Evolutionary conservation across 1,140 invertebrate species (phyloP).

Genomic region (Microvelia longipes): DNA sequence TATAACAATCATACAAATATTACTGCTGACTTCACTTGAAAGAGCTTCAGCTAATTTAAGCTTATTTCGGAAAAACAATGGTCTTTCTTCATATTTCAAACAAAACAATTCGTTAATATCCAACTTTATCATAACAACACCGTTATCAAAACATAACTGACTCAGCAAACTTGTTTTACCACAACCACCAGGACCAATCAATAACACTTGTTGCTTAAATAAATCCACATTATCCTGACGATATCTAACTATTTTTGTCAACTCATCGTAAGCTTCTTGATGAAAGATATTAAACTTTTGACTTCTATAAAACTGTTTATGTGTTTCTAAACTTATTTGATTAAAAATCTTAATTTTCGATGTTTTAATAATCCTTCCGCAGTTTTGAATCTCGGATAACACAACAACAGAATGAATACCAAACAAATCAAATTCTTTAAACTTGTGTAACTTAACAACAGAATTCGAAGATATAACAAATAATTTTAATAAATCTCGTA

Average conservation of each 20-base stretch:
- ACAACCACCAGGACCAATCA: constrained; percentile 21
- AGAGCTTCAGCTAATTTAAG: constrained; percentile 29
- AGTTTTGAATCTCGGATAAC: constrained; percentile 6
- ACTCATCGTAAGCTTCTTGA: neutral
- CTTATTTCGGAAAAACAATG: constrained; percentile 27
- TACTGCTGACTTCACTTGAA: constrained; percentile 18
- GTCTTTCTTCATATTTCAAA: constrained; percentile 32
- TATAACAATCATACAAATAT: constrained; percentile 14
- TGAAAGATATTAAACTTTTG: neutral
- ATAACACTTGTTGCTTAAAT: constrained; percentile 17
- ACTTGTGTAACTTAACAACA: constrained; percentile 5
- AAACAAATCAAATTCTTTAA: constrained; percentile 1
- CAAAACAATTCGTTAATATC: constrained; percentile 15
- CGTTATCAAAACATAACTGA: constrained; percentile 12
- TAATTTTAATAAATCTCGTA: constrained; percentile 15
- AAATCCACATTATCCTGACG: neutral
- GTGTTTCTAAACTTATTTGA: constrained; percentile 9
- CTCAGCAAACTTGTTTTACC: constrained; percentile 21
- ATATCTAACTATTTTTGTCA: neutral
- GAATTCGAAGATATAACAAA: constrained; percentile 11
- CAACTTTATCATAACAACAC: constrained; percentile 14
- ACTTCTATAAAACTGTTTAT: constrained; percentile 6
- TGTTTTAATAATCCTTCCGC: constrained; percentile 5
- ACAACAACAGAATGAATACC: constrained; percentile 12
- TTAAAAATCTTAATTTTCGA: constrained; percentile 12